Evolutionary conservation across 2,113 vertebrate species (phyloP).

Genomic region (Cephalopterus ornatus): DNA sequence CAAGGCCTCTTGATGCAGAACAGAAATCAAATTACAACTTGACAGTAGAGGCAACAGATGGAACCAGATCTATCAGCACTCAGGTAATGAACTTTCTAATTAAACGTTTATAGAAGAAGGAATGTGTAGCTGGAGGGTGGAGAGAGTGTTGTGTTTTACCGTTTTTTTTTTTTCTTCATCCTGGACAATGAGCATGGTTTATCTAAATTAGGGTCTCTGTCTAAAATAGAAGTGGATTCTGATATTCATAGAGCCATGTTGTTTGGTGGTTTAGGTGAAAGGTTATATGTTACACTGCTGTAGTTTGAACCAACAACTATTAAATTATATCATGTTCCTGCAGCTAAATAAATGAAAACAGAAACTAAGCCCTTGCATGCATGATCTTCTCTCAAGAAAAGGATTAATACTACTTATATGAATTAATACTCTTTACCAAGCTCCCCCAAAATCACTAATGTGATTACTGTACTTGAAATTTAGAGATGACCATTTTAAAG

Average conservation of each 20-base stretch:
- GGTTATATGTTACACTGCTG: neutral
- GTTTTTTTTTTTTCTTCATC: neutral
- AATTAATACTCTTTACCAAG: neutral
- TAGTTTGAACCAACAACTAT: neutral
- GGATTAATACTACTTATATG: neutral
- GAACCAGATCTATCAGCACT: conserved; percentile 88
- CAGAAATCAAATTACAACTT: conserved; percentile 96
- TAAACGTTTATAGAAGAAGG: conserved; percentile 40
- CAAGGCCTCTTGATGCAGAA: conserved; percentile 91
- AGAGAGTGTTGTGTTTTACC: neutral
- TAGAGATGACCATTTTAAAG: neutral
- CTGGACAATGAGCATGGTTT: neutral
- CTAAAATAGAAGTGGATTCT: neutral
- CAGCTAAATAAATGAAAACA: neutral
- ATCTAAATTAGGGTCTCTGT: neutral
- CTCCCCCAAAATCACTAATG: neutral
- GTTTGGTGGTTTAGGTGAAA: neutral
- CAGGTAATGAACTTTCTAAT: conserved; percentile 84
- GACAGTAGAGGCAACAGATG: conserved; percentile 96
- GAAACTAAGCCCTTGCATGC: neutral
- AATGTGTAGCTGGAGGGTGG: neutral
- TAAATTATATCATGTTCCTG: neutral
- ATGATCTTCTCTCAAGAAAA: neutral
- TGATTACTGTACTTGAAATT: neutral
- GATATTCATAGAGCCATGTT: neutral